Conservation (phyloP, 2,888 invertebrate species). For the Euplagia quadripunctaria region DNA sequence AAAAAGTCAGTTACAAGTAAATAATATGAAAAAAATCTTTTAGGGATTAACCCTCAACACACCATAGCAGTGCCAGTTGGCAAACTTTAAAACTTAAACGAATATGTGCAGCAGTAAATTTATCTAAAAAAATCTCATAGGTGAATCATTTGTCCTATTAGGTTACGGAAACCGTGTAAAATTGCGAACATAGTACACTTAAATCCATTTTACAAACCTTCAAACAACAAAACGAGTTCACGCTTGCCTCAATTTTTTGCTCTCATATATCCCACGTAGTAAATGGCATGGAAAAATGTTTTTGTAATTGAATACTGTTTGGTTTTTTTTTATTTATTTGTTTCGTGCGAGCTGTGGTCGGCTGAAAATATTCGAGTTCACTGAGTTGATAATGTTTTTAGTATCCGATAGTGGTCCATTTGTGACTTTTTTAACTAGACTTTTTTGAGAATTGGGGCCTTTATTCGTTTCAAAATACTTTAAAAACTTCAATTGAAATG, state of each 20-base stretch:
- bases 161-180: not conserved
- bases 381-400: slow-evolving; percentile 14
- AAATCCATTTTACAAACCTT: slow-evolving; percentile 3
- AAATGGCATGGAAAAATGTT: slow-evolving; percentile 54
- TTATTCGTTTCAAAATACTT: too few species aligned
- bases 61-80: too few species aligned
- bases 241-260: slow-evolving; percentile 45
- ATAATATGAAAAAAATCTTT: too few species aligned
- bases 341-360: slow-evolving; percentile 13
- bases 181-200: not conserved
- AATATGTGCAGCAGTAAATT: too few species aligned
- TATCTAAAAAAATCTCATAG: too few species aligned
- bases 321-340: slow-evolving; percentile 27
- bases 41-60: too few species aligned
- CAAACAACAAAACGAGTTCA: slow-evolving; percentile 25
- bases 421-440: not conserved
- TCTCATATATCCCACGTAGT: slow-evolving; percentile 47
- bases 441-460: not conserved
- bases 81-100: too few species aligned
- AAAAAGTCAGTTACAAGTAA: too few species aligned
- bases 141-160: not conserved
- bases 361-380: slow-evolving; percentile 10
- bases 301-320: slow-evolving; percentile 53
- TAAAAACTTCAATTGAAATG: too few species aligned
- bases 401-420: not conserved